phyloP scores from a whole-genome alignment of 2,113 vertebrate genomes.

The Tragelaphus scriptus region DNA sequence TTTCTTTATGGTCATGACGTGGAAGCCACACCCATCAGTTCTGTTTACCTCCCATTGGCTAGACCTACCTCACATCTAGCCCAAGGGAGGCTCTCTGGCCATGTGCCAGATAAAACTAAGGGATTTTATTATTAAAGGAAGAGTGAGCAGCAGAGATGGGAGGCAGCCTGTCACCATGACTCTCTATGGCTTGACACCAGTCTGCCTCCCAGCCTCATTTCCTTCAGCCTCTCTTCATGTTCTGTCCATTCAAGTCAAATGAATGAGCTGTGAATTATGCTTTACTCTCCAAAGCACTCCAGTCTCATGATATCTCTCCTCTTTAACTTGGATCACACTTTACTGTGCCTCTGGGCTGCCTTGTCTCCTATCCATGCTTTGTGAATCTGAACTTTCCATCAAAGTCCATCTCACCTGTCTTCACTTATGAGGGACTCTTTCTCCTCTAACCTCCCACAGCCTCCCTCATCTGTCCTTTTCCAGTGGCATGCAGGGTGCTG shows the following conservation, averaged over 20 bases:
- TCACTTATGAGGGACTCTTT: neutral
- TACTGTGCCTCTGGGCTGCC: neutral
- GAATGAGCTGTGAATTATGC: neutral
- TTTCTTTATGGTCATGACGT: neutral
- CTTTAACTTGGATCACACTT: neutral
- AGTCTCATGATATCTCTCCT: neutral
- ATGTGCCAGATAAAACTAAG: neutral
- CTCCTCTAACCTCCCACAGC: neutral
- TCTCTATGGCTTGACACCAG: neutral
- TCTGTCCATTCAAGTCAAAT: neutral
- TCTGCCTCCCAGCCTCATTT: neutral
- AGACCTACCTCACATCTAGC: neutral
- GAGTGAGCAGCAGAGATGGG: neutral
- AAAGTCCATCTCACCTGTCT: neutral
- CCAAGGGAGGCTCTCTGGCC: neutral
- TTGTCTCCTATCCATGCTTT: neutral
- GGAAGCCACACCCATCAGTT: neutral
- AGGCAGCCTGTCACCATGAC: neutral
- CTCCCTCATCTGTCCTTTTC: neutral
- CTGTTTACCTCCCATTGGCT: neutral
- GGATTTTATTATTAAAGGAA: neutral
- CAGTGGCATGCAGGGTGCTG: neutral
- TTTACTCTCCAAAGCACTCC: neutral
- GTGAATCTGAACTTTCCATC: neutral
- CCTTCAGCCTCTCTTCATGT: neutral